These are phyloP conservation scores for Porites lobata DNA, from an alignment of 92 coral and sea anemone species.

Conservation along the genomic window DNA sequence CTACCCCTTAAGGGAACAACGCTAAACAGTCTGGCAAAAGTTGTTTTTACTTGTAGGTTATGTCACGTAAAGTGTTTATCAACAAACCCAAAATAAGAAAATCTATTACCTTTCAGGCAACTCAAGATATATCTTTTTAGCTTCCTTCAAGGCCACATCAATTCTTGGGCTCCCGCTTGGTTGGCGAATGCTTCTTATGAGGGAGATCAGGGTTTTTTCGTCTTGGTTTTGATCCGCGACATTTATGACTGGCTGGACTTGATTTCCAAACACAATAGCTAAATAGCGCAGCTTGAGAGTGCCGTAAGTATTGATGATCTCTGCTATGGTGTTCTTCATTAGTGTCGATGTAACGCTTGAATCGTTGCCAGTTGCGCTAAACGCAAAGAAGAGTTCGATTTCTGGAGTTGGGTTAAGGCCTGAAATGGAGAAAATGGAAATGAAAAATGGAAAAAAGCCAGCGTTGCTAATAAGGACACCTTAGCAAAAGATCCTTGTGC, in stretches of 20 bases:
- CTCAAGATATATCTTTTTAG: constrained; percentile 66
- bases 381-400: constrained; percentile 83
- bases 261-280: constrained; percentile 84
- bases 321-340: constrained; percentile 82
- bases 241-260: constrained; percentile 67
- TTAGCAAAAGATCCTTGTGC: too few relatives aligned
- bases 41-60: too few relatives aligned
- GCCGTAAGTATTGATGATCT: constrained; percentile 82
- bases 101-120: constrained; percentile 21
- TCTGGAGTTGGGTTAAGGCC: constrained; percentile 66
- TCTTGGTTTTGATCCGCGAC: constrained; percentile 57
- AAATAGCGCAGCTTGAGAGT: constrained; percentile 77
- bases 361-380: constrained; percentile 81
- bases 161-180: constrained; percentile 72
- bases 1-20: too few relatives aligned
- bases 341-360: constrained; percentile 61
- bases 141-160: constrained; percentile 73
- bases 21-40: too few relatives aligned
- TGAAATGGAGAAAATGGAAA: constrained; percentile 27
- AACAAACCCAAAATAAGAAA: neutral
- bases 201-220: constrained; percentile 62
- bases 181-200: constrained; percentile 55
- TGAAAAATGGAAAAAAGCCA: neutral
- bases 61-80: neutral
- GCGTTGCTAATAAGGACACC: too few relatives aligned